Conservation (phyloP, 2,797 vertebrate genomes). For the Podarcis lilfordi region DNA sequence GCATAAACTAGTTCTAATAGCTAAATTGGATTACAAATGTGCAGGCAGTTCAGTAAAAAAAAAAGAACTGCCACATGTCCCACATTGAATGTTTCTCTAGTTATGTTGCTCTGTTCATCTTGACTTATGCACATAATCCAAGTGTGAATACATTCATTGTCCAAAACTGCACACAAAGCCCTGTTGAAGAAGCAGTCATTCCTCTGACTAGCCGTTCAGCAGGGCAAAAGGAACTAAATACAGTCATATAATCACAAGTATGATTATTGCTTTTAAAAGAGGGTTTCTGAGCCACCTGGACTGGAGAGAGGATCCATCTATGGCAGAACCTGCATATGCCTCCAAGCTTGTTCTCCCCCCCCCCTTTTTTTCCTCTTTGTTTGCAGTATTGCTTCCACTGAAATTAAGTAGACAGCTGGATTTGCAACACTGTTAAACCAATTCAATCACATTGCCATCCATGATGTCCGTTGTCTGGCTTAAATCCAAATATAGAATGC, state of each 20-base stretch:
- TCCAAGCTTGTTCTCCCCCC: too few species aligned
- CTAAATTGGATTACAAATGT: not conserved
- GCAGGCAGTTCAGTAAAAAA: not conserved
- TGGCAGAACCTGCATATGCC: not conserved
- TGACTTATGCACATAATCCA: not conserved
- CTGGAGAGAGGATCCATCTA: not conserved
- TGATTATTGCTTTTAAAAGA: not conserved
- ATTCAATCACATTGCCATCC: not conserved
- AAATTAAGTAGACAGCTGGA: not conserved
- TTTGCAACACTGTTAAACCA: not conserved
- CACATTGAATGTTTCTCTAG: not conserved
- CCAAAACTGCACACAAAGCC: not conserved
- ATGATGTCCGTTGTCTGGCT: not conserved
- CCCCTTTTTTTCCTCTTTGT: accelerated
- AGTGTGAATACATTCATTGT: not conserved
- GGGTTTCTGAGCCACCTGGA: not conserved
- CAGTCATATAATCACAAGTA: not conserved
- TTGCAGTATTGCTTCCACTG: not conserved
- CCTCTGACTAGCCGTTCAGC: not conserved
- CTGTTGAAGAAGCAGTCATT: not conserved
- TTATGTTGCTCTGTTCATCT: not conserved
- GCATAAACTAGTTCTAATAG: not conserved
- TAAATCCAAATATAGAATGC: not conserved
- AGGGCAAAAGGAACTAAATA: not conserved
- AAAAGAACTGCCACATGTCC: not conserved